Percentiles rank a stretch among this genome's conserved stretches.
These are phyloP conservation scores for Drosophila orena DNA, from an alignment of 1,140 invertebrate genomes.

Conservation along the genomic window DNA sequence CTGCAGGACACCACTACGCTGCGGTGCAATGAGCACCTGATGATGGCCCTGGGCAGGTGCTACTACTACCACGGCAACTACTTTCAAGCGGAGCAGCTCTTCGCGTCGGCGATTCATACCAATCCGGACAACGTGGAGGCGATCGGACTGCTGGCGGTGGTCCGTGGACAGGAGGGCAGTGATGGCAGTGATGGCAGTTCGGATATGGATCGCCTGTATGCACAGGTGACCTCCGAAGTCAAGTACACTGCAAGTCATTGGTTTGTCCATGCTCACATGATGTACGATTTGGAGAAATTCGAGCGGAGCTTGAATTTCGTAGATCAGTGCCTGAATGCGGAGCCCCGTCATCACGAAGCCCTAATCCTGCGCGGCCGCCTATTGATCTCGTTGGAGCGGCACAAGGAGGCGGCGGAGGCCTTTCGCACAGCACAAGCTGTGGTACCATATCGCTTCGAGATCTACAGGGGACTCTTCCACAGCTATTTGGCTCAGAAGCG, in stretches of 20 bases:
- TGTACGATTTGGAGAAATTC: constrained; percentile 86
- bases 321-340: constrained; percentile 86
- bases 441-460: constrained; percentile 85
- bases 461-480: constrained; percentile 69
- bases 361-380: constrained; percentile 89
- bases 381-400: constrained; percentile 89
- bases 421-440: constrained; percentile 89
- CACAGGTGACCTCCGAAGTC: constrained; percentile 76
- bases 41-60: constrained; percentile 88
- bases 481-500: constrained; percentile 69
- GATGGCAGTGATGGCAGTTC: constrained; percentile 59
- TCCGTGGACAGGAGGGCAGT: constrained; percentile 77
- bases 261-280: constrained; percentile 88
- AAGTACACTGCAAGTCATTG: constrained; percentile 87
- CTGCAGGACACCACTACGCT: constrained; percentile 88
- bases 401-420: constrained; percentile 88
- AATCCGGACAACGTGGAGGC: constrained; percentile 87
- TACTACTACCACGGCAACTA: constrained; percentile 88
- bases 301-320: constrained; percentile 88
- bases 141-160: constrained; percentile 85
- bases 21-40: constrained; percentile 88
- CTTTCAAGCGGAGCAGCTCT: constrained; percentile 85
- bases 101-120: constrained; percentile 85
- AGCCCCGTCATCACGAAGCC: constrained; percentile 88
- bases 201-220: constrained; percentile 86